phyloP scores from a whole-genome alignment of 2,888 invertebrate genomes.

The Kuschelorhynchus macadamiae region DNA sequence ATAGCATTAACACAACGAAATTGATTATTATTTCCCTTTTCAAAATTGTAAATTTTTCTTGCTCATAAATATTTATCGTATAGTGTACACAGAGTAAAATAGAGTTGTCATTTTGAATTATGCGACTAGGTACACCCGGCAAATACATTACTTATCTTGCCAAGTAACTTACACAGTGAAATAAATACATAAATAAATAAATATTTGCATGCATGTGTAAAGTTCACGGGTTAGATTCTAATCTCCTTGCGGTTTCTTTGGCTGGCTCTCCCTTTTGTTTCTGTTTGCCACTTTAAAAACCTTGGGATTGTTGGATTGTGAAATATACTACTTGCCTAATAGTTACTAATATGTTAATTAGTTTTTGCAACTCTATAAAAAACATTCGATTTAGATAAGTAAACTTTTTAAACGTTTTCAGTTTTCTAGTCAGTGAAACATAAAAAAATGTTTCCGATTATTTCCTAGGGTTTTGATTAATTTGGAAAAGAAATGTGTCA shows the following conservation, averaged over 20 bases:
- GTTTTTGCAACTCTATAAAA: no score
- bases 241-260: conserved; percentile 53
- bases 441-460: no score
- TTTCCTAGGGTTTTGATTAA: no score
- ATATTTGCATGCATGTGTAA: conserved; percentile 66
- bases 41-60: neutral
- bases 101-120: conserved; percentile 50
- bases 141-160: conserved; percentile 49
- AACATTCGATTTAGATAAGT: no score
- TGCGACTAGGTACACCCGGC: conserved; percentile 35
- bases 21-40: no score
- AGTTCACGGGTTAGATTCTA: conserved; percentile 65
- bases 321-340: neutral
- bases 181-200: conserved; percentile 51
- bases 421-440: no score
- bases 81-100: conserved; percentile 44
- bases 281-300: conserved; percentile 25
- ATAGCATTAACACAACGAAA: no score
- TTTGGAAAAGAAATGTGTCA: no score
- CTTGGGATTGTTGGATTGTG: conserved; percentile 23
- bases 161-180: conserved; percentile 46
- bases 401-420: no score
- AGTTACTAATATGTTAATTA: no score
- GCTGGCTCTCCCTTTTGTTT: conserved; percentile 27
- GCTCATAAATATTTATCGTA: conserved; percentile 28